These are phyloP conservation scores for Pilophorus perplexus DNA, from an alignment of 2,888 invertebrate species.

Conservation along the genomic window DNA sequence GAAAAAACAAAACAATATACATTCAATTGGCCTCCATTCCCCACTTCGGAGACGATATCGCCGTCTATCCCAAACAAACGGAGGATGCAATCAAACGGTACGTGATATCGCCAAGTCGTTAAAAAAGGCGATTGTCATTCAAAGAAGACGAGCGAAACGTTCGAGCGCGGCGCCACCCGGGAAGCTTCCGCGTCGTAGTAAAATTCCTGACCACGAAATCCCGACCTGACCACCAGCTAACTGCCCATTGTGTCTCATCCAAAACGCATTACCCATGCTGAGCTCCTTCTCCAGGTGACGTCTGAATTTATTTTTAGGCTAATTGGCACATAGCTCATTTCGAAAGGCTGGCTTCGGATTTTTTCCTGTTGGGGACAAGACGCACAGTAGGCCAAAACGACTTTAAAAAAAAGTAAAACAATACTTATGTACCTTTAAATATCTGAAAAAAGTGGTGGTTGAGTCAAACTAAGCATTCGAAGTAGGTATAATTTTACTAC, in stretches of 20 bases:
- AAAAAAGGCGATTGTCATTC: constrained; percentile 23
- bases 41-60: not conserved
- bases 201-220: not conserved
- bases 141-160: constrained; percentile 4
- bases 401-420: no score
- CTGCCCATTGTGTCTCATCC: constrained; percentile 13
- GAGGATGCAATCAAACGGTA: constrained; percentile 17
- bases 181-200: not conserved
- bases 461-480: no score
- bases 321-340: no score
- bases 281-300: no score
- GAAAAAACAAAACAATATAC: constrained; percentile 23
- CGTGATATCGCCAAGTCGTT: constrained; percentile 24
- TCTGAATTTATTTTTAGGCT: no score
- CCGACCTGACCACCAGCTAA: not conserved
- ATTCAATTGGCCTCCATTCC: constrained; percentile 22
- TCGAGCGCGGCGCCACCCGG: constrained; percentile 14
- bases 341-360: no score
- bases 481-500: no score
- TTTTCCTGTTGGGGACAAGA: no score
- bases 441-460: no score
- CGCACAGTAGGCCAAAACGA: no score
- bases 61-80: not conserved
- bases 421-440: no score
- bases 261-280: constrained; percentile 11